phyloP scores from a whole-genome alignment of 2,888 invertebrate species.

The Morpho deidamia region DNA sequence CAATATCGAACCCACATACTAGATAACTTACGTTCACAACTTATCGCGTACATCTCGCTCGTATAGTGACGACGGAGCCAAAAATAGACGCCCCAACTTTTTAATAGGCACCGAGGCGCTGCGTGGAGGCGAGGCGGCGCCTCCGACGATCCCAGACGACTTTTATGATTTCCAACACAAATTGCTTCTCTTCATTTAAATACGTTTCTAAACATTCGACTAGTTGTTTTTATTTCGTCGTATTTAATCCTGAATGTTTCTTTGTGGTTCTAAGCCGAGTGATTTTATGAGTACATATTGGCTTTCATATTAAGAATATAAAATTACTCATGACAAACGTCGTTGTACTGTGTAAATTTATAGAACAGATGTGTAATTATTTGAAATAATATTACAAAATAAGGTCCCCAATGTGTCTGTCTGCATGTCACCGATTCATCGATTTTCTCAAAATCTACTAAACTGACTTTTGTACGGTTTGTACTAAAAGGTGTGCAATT shows the following conservation, averaged over 20 bases:
- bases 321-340: too few relatives aligned
- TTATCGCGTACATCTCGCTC: constrained; percentile 51
- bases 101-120: constrained; percentile 55
- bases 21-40: constrained; percentile 40
- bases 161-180: constrained; percentile 68
- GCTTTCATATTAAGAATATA: too few relatives aligned
- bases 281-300: too few relatives aligned
- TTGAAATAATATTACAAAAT: too few relatives aligned
- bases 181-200: constrained; percentile 61
- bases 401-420: too few relatives aligned
- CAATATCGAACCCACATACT: constrained; percentile 1
- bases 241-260: constrained; percentile 9
- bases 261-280: too few relatives aligned
- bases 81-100: constrained; percentile 69
- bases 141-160: constrained; percentile 53
- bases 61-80: constrained; percentile 44
- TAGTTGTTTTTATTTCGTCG: constrained; percentile 25
- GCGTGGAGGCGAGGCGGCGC: constrained; percentile 42
- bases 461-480: too few relatives aligned
- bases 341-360: too few relatives aligned
- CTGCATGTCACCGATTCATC: too few relatives aligned
- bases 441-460: too few relatives aligned
- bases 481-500: too few relatives aligned
- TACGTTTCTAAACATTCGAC: constrained; percentile 31
- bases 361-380: too few relatives aligned